Evolutionary conservation across 2,113 vertebrate genomes (phyloP).

Genomic region (Charadrius vociferus): DNA sequence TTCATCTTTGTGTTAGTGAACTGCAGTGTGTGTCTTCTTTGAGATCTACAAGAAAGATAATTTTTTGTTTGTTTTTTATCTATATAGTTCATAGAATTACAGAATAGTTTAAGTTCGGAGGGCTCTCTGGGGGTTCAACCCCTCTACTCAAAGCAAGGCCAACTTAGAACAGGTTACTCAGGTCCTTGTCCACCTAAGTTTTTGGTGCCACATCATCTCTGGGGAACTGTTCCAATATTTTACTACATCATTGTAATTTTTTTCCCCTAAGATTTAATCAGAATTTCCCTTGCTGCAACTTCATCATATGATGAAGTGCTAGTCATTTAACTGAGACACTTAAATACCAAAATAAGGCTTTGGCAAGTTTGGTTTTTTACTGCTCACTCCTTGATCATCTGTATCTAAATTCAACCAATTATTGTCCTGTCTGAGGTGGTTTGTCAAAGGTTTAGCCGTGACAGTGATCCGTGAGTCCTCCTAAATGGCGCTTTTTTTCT

Average conservation of each 20-base stretch:
- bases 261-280: not conserved
- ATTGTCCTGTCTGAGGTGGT: not conserved
- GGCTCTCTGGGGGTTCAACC: no score
- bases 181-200: not conserved
- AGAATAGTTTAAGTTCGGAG: not conserved
- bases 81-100: not conserved
- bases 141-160: not conserved
- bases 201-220: not conserved
- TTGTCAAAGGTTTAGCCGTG: not conserved
- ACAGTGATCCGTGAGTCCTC: not conserved
- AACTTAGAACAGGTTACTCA: not conserved
- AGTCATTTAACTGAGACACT: not conserved
- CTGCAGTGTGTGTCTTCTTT: accelerated
- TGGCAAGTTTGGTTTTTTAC: not conserved
- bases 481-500: not conserved
- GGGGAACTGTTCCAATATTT: accelerated
- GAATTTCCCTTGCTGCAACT: not conserved
- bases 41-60: not conserved
- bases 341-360: not conserved
- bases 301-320: not conserved
- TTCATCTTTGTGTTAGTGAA: not conserved
- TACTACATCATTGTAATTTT: not conserved
- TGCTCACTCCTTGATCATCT: not conserved
- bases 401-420: not conserved
- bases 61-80: not conserved